Base-by-base conservation (phyloP, 2,113 vertebrate species). In the Uropsilus gracilis region DNA sequence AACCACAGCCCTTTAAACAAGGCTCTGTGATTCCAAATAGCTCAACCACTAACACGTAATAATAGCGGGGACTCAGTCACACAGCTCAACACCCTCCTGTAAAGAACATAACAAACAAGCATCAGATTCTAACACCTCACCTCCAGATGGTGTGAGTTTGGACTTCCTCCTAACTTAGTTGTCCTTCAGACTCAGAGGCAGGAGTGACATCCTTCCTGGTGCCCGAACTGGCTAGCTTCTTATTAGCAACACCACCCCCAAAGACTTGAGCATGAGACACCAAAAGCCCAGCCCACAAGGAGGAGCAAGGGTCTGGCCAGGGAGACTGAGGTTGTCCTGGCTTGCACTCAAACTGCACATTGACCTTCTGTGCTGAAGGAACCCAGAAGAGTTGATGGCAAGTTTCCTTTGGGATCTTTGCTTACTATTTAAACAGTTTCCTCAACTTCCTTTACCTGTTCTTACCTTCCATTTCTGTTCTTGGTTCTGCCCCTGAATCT, bases 231-330 rank as follows among this genome's bases (percentile, higher is more conserved):
- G 64, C 53, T 87, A 94, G 26, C 90, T 90, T 44, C 83, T 94
- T 84, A 95, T 85, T 39, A 97, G 94, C 94, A 97, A 80, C 72
- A 82, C 75, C 95, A 73, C 96, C 89, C 96, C 93, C 95, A 95
- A 95, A 97, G 82, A 34, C 92, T 96, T 64, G 82, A 7, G 13
- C 86, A 9, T 57, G 96, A 72, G 83, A 81, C 28, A 57, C 30
- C 64, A 37, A 24, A 53, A 97, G 95, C 97, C 97, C 97, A 94
- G 57, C 97, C 98, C 98, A 98, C 85, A 95, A 97, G 96, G 61
- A 97, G 97, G 97, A 96, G 32, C 30, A 0, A 30, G 53, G 83
- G 68, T 57, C 89, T 78, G 69, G 89, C 20, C 77, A 77, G 91
- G 66, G 95, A 63, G 50, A 2, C 3, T 18, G 75, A 86, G 50